A percentile compares a stretch with the other conserved stretches of the same genome.
Evolutionary conservation across 2,113 vertebrate species (phyloP).

Genomic region (Trogon melanurus): DNA sequence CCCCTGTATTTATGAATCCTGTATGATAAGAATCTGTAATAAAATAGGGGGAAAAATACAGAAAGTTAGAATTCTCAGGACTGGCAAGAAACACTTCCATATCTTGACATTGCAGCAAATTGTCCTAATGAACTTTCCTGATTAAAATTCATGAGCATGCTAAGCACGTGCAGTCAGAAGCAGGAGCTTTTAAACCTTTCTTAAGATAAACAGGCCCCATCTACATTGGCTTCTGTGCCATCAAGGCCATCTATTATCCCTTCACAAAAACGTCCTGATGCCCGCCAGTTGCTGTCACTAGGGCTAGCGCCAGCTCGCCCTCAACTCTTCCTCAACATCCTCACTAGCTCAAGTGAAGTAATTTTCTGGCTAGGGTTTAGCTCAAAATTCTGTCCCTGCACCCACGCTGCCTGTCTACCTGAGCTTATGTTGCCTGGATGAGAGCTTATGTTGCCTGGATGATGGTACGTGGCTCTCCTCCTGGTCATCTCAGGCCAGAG

Average conservation of each 20-base stretch:
- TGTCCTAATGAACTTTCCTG: neutral
- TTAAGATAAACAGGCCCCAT: neutral
- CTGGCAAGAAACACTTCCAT: neutral
- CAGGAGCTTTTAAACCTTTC: neutral
- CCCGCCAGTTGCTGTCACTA: accelerated
- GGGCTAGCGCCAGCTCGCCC: neutral
- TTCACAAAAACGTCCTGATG: neutral
- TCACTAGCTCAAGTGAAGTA: neutral
- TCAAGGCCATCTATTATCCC: neutral
- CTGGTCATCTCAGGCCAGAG: neutral
- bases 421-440: neutral
- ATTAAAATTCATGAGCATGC: neutral
- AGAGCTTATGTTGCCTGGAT: neutral
- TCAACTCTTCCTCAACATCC: neutral
- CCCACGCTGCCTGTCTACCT: neutral
- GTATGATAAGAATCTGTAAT: neutral
- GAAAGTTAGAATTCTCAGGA: neutral
- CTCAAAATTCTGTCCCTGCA: neutral
- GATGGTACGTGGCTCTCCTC: accelerated
- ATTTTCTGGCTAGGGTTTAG: neutral
- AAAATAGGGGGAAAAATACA: neutral
- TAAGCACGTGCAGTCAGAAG: neutral
- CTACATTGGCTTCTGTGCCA: neutral
- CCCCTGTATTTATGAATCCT: neutral
- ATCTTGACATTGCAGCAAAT: neutral